phyloP scores from a whole-genome alignment of 64 coral and sea anemone genomes.

The Catalaphyllia jardinei region DNA sequence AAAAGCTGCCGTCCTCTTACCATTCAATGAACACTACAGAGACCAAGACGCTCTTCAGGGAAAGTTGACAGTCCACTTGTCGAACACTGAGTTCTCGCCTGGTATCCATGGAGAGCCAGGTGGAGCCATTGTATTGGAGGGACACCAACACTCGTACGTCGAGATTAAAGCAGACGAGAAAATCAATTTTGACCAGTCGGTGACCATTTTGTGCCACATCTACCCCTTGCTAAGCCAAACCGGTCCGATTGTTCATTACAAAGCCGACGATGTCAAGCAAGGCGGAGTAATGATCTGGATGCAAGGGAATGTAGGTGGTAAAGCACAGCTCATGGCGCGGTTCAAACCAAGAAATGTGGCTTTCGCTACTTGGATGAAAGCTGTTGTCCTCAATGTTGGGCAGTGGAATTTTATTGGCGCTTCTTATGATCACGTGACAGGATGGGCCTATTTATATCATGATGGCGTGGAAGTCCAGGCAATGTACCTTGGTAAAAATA shows the following conservation, averaged over 20 bases:
- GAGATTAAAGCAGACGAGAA: constrained; percentile 43
- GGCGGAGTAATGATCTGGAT: constrained; percentile 64
- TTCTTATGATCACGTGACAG: constrained; percentile 61
- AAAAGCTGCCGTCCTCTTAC: constrained; percentile 67
- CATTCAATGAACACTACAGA: constrained; percentile 47
- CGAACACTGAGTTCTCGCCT: background rate
- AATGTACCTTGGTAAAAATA: constrained; percentile 15
- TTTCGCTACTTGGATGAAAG: background rate
- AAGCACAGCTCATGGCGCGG: constrained; percentile 24
- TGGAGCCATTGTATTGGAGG: constrained; percentile 41
- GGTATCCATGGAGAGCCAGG: constrained; percentile 49
- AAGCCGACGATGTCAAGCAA: background rate
- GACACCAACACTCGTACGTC: constrained; percentile 59
- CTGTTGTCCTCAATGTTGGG: constrained; percentile 19
- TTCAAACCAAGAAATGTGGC: constrained; percentile 25
- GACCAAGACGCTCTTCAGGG: constrained; percentile 42
- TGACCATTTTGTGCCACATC: constrained; percentile 59
- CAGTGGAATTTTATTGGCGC: constrained; percentile 76
- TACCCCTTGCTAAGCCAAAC: constrained; percentile 26
- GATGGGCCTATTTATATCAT: constrained; percentile 59
- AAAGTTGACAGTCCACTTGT: constrained; percentile 22
- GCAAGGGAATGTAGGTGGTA: background rate
- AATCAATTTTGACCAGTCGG: constrained; percentile 41
- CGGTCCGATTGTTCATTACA: constrained; percentile 73
- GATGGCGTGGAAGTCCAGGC: constrained; percentile 33